Base-by-base conservation (phyloP, 2,888 invertebrate species). In the Caenorhabditis uteleia region DNA sequence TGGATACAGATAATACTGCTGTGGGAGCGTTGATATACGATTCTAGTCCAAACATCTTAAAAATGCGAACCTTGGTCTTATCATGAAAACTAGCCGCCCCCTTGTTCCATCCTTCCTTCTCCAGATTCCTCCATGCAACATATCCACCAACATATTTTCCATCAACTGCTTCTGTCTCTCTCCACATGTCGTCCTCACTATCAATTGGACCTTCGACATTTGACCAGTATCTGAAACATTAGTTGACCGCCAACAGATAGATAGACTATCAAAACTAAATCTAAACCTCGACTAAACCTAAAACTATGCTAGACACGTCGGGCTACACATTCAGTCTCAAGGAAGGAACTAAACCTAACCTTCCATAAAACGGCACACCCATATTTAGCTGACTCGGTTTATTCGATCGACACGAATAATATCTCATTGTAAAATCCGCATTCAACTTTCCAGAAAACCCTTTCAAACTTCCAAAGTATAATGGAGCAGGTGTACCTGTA, bases 191-290 rank as follows among this genome's bases (percentile, higher is more conserved):
- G 49, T 77, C 77, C 2, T 31, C 16, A 3, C 38, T 23, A 18
- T 77, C 75, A 16, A 73, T 67, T 1, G 79, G 65, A 8, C 61
- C 71, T 8, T 64, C 60, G 7, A 77, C 77, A 44, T 76, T 76
- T 27, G 68, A 59, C 77, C 77, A 77, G 40, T 39, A 61, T 18
- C 61, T 55, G 33, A 14, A n/a, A 14, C 33, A 33, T 33, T 33
- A 14, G 14, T 33, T 33, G 33, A 33, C 12, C 14, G 33, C n/a
- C n/a, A n/a, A n/a, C n/a, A n/a, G n/a, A 33, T 14, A 33, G n/a
- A 12, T 33, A n/a, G n/a, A 33, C 12, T 33, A 14, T n/a, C n/a
- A 12, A 33, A 33, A 33, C 40, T 16, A 12, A 12, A 53, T 48
- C 2, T 60, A 71, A 39, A 53, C 70, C n/a, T n/a, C n/a, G n/a